Conservation (phyloP, 2,888 invertebrate species). For the Papilio demoleus region DNA sequence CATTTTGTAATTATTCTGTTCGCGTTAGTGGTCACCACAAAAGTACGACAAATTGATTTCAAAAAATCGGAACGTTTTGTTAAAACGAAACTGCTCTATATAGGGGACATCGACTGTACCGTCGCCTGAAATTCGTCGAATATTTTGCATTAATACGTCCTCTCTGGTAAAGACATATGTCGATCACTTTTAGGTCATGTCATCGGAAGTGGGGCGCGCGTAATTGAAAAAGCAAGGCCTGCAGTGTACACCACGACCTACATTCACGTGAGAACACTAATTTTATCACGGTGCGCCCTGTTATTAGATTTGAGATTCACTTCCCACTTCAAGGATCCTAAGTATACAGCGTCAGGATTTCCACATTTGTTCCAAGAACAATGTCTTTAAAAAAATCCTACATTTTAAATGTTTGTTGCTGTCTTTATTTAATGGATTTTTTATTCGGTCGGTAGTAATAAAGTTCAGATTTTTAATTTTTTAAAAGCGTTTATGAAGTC, state of each 20-base stretch:
- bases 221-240: conserved; percentile 33
- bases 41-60: conserved; percentile 16
- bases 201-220: conserved; percentile 24
- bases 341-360: not conserved
- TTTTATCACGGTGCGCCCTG: conserved; percentile 22
- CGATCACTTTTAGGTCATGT: conserved; percentile 28
- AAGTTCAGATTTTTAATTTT: too few species aligned
- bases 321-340: conserved; percentile 16
- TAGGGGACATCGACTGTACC: not conserved
- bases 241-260: conserved; percentile 27
- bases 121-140: not conserved
- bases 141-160: conserved; percentile 3
- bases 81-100: conserved; percentile 6
- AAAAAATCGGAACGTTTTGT: not conserved
- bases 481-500: too few species aligned
- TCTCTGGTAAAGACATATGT: conserved; percentile 15
- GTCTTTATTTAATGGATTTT: not conserved
- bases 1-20: conserved; percentile 8
- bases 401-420: not conserved
- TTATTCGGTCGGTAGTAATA: too few species aligned
- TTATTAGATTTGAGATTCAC: conserved; percentile 24
- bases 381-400: not conserved
- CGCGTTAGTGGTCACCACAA: not conserved
- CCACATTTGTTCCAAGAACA: not conserved
- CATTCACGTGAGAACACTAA: conserved; percentile 23